Base-by-base conservation (phyloP, 2,888 invertebrate genomes). In the Caenorhabditis uteleia region DNA sequence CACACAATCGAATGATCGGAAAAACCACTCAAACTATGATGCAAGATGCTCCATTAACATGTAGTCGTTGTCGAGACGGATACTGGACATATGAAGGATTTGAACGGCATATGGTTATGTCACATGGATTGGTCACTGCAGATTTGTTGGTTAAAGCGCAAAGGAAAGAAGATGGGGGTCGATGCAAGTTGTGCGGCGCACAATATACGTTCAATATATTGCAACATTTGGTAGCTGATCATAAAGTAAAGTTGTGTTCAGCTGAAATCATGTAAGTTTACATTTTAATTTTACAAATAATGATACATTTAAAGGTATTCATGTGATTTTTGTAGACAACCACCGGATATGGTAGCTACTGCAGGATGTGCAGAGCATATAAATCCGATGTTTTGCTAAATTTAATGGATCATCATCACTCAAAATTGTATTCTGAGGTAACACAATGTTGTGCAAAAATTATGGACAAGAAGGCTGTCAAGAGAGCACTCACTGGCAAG, bases 31-130 rank as follows among this genome's bases (percentile, higher is more conserved):
- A 61, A 21, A 78, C 82, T 33, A 77, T 80, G 77, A 53, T 62
- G 5, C 71, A 75, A 36, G 82, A 82, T 8, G 75, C 81, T 12
- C 81, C 79, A 14, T 56, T 81, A 12, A 79, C 81, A 7, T 81
- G 81, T 57, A 74, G 75, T 21, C 64, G 80, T 6, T 81, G 81
- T 42, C 57, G 74, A 10, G 82, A 82, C 25, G 54, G 78, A 4
- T 97, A 95, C 87, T 95, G 95, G 86, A 95, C 95, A 40, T 94
- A n/a, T n/a, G n/a, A n/a, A n/a, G n/a, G n/a, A n/a, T n/a, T n/a
- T n/a, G n/a, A n/a, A n/a, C n/a, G n/a, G 79, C 97, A 97, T 88
- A 88, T 95, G 79, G 87, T 94, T 67, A 94, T 94, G 68, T 91
- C 92, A 26, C 95, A 95, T 84, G 93, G 93, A 40, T 88, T 95